These are phyloP conservation scores for Dendrolimus houi DNA, from an alignment of 2,888 invertebrate species.

Conservation along the genomic window DNA sequence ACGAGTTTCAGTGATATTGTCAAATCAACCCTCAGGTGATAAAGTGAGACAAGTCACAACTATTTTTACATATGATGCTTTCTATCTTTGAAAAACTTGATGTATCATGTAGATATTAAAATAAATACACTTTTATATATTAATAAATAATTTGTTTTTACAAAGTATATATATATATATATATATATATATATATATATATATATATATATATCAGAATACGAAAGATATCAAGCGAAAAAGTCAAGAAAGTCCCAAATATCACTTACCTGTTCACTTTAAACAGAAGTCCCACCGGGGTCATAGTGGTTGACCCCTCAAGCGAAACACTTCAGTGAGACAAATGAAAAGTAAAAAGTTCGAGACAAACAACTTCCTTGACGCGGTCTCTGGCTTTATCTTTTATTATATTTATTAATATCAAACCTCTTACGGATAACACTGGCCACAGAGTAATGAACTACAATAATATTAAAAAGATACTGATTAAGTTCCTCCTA, in stretches of 20 bases:
- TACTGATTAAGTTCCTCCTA: not conserved
- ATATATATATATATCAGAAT: too few species aligned
- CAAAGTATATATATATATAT: too few species aligned
- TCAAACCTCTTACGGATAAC: not conserved
- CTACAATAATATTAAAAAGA: not conserved
- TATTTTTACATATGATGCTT: too few species aligned
- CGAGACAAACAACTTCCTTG: not conserved
- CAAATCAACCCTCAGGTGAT: too few species aligned
- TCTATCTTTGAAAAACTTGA: too few species aligned
- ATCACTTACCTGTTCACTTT: conserved; percentile 75
- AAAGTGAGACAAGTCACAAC: too few species aligned
- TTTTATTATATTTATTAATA: not conserved
- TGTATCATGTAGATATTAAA: too few species aligned
- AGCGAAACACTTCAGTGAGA: conserved; percentile 21
- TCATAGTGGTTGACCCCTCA: conserved; percentile 46
- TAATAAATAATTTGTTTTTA: too few species aligned
- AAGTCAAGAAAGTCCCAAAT: not conserved
- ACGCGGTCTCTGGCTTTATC: not conserved
- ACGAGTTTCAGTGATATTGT: too few species aligned
- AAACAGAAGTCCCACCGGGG: conserved; percentile 77
- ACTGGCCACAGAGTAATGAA: not conserved
- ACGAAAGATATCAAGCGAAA: too few species aligned
- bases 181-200: too few species aligned
- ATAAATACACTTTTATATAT: too few species aligned
- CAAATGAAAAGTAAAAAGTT: conserved; percentile 6